A percentile compares a stretch with the other conserved stretches of the same genome.
Evolutionary conservation across 2,888 invertebrate genomes (phyloP).

Genomic region (Acanthosoma haemorrhoidale): DNA sequence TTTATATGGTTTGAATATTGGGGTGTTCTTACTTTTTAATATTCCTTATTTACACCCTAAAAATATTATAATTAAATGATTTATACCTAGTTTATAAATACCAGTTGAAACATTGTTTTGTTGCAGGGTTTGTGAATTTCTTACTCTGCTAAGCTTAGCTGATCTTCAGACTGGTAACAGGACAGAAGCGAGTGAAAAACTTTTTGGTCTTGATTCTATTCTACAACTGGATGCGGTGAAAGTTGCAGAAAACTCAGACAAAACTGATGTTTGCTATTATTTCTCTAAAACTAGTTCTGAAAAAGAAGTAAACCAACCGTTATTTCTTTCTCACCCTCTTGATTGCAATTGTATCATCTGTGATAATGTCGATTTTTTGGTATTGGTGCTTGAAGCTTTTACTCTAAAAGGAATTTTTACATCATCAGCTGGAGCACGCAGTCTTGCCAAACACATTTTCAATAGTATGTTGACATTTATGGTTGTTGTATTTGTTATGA

Average conservation of each 20-base stretch:
- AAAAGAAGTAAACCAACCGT: not conserved
- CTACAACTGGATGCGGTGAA: conserved; percentile 6
- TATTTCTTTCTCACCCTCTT: not conserved
- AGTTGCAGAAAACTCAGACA: not conserved
- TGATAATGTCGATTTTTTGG: not conserved
- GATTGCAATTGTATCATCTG: not conserved
- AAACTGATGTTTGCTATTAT: not conserved
- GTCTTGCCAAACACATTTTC: conserved; percentile 4
- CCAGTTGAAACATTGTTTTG: not conserved
- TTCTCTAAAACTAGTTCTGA: not conserved
- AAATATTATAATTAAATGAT: not conserved
- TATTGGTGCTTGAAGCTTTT: not conserved
- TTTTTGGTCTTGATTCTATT: conserved; percentile 11
- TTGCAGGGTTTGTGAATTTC: conserved; percentile 26
- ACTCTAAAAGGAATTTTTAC: not conserved
- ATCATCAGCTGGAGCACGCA: not conserved
- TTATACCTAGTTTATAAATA: not conserved
- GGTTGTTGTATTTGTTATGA: not conserved
- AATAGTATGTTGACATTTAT: not conserved
- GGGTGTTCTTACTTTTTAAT: too few species aligned
- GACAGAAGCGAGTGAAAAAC: conserved; percentile 4
- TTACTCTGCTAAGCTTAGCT: not conserved
- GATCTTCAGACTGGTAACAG: not conserved
- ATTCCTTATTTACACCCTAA: too few species aligned
- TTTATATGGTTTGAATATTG: too few species aligned